Percentiles rank a stretch among this genome's conserved stretches.
These are phyloP conservation scores for Exephanes ischioxanthus DNA, from an alignment of 2,888 invertebrate genomes.

Conservation along the genomic window DNA sequence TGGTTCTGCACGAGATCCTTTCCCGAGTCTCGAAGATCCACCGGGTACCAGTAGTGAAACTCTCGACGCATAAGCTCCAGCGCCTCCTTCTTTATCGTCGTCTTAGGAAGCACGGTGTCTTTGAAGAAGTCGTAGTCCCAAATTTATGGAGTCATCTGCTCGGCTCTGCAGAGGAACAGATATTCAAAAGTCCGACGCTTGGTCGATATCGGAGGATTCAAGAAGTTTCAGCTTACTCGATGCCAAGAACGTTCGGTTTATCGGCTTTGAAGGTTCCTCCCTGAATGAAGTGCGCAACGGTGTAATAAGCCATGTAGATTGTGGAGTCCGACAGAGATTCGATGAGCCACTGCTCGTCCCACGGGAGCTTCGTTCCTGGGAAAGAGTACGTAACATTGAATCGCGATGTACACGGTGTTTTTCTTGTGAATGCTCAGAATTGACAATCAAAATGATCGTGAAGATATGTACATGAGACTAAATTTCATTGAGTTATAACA, in stretches of 20 bases:
- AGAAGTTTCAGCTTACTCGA: conserved; percentile 84
- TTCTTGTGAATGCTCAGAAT: neutral
- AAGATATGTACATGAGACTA: too few relatives aligned
- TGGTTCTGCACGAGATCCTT: conserved; percentile 99
- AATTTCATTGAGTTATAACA: too few relatives aligned
- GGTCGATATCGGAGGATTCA: neutral
- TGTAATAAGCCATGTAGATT: conserved; percentile 98
- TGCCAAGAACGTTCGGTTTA: conserved; percentile 89
- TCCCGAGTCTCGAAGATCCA: conserved; percentile 96
- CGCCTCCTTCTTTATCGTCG: conserved; percentile 89
- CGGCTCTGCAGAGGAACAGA: conserved; percentile 85
- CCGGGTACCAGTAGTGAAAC: conserved; percentile 99
- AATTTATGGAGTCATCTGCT: conserved; percentile 95
- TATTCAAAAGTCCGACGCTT: conserved; percentile 38
- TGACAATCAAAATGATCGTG: neutral
- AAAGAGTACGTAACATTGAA: conserved; percentile 46
- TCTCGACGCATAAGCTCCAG: conserved; percentile 93
- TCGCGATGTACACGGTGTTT: neutral
- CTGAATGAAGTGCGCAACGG: conserved; percentile 96
- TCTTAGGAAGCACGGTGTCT: conserved; percentile 89
- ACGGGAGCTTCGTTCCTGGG: conserved; percentile 96
- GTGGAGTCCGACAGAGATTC: conserved; percentile 99
- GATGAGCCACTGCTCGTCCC: conserved; percentile 99
- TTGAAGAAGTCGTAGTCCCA: conserved; percentile 99
- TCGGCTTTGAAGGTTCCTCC: conserved; percentile 93